Evolutionary conservation across 2,888 invertebrate genomes (phyloP), one percentile per base, ranked within the genome.

Genomic region (Halictus ligatus): DNA sequence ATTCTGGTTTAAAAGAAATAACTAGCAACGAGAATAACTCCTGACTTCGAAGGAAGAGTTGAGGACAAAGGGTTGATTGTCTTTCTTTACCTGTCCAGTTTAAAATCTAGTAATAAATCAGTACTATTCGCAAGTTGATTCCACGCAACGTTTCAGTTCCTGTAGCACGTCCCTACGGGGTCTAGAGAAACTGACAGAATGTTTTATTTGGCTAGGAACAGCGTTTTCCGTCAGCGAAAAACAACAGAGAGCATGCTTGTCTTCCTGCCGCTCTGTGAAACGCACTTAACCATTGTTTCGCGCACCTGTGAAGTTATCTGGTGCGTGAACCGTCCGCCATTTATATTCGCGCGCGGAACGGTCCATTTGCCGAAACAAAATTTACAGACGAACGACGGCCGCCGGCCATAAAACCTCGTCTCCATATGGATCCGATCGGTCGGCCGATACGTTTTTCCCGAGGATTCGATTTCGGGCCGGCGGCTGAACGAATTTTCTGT

Each of bases 351-450:
- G 18, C 18, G 18, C 12, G 43, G 54, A 71, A 54, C 54, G 78
- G 71, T 21, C 71, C 35, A 43, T 71, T 71, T 78, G 54, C 71
- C 43, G 71, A 78, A 78, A 54, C 40, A 50, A 43, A 54, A 71
- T 78, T 71, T 58, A 58, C 71, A 13, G 78, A 13, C 18, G 29
- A 35, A 48, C 67, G 29, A 25, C 25, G 58, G 10, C 12, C 25
- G 15, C 21, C 21, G 60, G 7, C 54, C 35, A 25, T 40, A n/a
- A 40, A 58, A 75, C 6, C 40, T 43, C 25, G 58, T 40, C 29
- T 40, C 54, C 40, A 58, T 60, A 8, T 8, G 18, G 15, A 8
- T 15, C 21, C 35, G 58, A 54, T 75, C 60, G 75, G 25, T 50
- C 2, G 35, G 10, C 2, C 25, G 40, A 48, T 40, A n/a, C 12